Base-by-base conservation (phyloP, 1,140 invertebrate species). In the Drosophila athabasca region DNA sequence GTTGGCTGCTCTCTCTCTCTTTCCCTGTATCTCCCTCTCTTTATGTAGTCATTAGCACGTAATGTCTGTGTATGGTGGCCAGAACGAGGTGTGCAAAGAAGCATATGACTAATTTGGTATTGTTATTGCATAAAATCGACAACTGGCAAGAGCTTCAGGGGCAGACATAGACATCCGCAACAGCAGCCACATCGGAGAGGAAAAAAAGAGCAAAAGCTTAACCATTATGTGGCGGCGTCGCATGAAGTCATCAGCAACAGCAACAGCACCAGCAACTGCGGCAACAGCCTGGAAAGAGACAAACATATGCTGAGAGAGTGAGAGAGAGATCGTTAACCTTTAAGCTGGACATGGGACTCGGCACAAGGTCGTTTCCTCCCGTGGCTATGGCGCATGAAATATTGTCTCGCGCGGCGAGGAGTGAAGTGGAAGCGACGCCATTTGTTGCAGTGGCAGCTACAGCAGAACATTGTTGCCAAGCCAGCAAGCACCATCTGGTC, bases 301-400 rank as follows among this genome's bases (percentile, higher is more conserved):
- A 43, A 44, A n/a, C 44, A 48, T 26, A 48, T 24, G 19, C 57
- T 22, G 41, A 39, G 2, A 15, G n/a, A 2, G 45, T 53, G 62
- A 35, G 45, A 58, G 62, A 35, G 67, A 91, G 91, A 90, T 91
- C 90, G 88, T 92, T 92, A 90, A 91, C 90, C 92, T 92, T 88
- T 87, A 90, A 76, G 74, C 79, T 85, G 73, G 57, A 66, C 76
- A 69, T 64, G 71, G 67, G 58, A 62, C 61, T 55, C 58, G 71
- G 62, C 78, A 83, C 90, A 91, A 91, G 90, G 90, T 91, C 90
- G 83, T 85, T 81, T 79, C 50, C 76, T 60, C 62, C 50, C 61
- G 65, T 60, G 60, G 53, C 11, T 35, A 35, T 35, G 31, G 31
- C 35, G 26, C 39, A 60, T 35, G n/a, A 22, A 39, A 48, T 31